Evolutionary conservation across 1,140 invertebrate genomes (phyloP).

Genomic region (Drusus annulatus): DNA sequence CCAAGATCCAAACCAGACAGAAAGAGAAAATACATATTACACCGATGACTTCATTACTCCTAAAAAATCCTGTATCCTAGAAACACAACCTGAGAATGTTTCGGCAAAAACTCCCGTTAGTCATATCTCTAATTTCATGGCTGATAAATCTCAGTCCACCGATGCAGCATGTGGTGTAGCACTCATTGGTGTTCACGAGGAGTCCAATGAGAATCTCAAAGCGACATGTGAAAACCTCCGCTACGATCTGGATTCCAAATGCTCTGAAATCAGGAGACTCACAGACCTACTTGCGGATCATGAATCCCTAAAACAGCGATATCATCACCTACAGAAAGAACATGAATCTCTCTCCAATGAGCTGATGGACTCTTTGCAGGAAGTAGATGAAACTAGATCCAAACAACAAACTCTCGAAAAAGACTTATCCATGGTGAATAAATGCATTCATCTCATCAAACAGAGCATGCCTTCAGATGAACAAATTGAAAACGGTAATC

Average conservation of each 20-base stretch:
- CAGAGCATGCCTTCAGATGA: background rate
- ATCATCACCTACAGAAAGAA: constrained; percentile 30
- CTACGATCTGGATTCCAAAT: constrained; percentile 1
- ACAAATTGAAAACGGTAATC: background rate
- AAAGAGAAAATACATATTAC: constrained; percentile 16
- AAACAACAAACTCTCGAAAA: background rate
- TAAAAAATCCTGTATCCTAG: background rate
- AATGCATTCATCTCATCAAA: constrained; percentile 1
- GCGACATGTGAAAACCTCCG: background rate
- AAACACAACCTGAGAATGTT: background rate
- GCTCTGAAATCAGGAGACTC: constrained; percentile 31
- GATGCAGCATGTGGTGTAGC: background rate
- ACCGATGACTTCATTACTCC: constrained; percentile 6
- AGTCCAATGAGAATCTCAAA: constrained; percentile 21
- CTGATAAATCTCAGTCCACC: constrained; percentile 25
- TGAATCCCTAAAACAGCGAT: constrained; percentile 15
- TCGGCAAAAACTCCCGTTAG: background rate
- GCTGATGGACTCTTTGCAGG: constrained; percentile 39
- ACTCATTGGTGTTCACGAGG: too few species aligned
- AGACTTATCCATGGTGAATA: background rate
- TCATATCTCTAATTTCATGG: background rate
- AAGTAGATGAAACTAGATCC: constrained; percentile 20
- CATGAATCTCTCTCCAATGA: constrained; percentile 41
- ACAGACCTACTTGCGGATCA: constrained; percentile 3
- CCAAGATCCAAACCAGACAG: constrained; percentile 7